phyloP scores from a whole-genome alignment of 2,888 invertebrate species.

The Nebria brevicollis region DNA sequence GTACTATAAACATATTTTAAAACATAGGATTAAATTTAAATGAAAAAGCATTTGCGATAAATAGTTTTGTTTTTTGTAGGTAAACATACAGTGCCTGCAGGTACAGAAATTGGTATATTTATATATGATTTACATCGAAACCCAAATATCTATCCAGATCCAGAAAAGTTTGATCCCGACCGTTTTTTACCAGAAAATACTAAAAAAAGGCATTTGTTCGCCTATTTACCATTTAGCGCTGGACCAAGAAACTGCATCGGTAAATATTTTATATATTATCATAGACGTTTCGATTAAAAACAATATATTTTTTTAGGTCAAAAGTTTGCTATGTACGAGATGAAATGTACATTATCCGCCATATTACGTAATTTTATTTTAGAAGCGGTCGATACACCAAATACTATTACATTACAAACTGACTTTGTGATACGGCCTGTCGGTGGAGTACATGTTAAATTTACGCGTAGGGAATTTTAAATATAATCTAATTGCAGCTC shows the following conservation, averaged over 20 bases:
- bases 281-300: background rate
- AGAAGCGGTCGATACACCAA: slow-evolving; percentile 62
- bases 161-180: slow-evolving; percentile 75
- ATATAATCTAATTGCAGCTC: background rate
- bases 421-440: slow-evolving; percentile 65
- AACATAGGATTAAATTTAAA: too few species aligned
- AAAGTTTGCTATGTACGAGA: slow-evolving; percentile 73
- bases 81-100: slow-evolving; percentile 65
- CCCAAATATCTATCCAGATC: slow-evolving; percentile 71
- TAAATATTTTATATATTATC: slow-evolving; percentile 53
- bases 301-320: slow-evolving; percentile 65
- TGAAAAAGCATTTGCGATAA: too few species aligned
- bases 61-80: slow-evolving; percentile 56
- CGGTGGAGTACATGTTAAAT: slow-evolving; percentile 61
- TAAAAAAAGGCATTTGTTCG: slow-evolving; percentile 68
- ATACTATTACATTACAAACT: slow-evolving; percentile 61
- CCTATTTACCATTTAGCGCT: slow-evolving; percentile 75
- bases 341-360: slow-evolving; percentile 68
- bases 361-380: slow-evolving; percentile 68
- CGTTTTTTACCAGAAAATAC: slow-evolving; percentile 73
- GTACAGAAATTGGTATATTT: slow-evolving; percentile 66
- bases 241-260: slow-evolving; percentile 77
- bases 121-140: slow-evolving; percentile 74
- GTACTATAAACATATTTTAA: too few species aligned
- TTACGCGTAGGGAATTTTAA: slow-evolving; percentile 44